A percentile compares a stretch with the other conserved stretches of the same genome.
These are phyloP conservation scores for Pitangus sulphuratus DNA, from an alignment of 2,797 vertebrate species.

Conservation along the genomic window DNA sequence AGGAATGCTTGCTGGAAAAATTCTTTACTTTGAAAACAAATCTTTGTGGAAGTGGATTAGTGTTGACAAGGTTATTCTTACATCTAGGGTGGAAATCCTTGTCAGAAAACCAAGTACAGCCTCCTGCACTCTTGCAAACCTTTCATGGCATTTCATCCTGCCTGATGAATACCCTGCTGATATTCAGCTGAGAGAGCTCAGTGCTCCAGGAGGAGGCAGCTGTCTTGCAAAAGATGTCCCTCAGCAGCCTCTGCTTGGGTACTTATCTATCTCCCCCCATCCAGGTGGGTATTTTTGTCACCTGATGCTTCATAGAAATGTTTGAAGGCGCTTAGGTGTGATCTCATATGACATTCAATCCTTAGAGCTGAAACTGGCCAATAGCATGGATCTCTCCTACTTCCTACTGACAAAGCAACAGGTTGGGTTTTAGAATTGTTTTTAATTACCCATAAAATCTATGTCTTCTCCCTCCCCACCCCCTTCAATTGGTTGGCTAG, in stretches of 20 bases:
- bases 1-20: background rate
- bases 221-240: background rate
- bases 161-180: background rate
- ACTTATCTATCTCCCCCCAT: background rate
- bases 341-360: background rate
- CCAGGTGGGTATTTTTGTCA: background rate
- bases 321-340: background rate
- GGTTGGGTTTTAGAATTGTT: rapidly evolving
- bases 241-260: background rate
- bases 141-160: background rate
- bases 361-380: background rate
- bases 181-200: rapidly evolving
- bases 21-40: background rate
- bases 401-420: background rate
- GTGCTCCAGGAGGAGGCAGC: background rate
- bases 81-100: background rate
- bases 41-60: rapidly evolving
- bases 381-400: background rate
- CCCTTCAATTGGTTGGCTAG: background rate
- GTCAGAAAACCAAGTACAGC: background rate
- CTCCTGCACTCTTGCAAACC: rapidly evolving
- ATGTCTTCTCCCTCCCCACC: rapidly evolving
- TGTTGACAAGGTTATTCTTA: background rate
- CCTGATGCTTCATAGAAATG: background rate
- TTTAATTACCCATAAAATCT: background rate